Evolutionary conservation across 2,797 vertebrate genomes (phyloP), one percentile per base, ranked within the genome.

Genomic region (Masticophis lateralis): DNA sequence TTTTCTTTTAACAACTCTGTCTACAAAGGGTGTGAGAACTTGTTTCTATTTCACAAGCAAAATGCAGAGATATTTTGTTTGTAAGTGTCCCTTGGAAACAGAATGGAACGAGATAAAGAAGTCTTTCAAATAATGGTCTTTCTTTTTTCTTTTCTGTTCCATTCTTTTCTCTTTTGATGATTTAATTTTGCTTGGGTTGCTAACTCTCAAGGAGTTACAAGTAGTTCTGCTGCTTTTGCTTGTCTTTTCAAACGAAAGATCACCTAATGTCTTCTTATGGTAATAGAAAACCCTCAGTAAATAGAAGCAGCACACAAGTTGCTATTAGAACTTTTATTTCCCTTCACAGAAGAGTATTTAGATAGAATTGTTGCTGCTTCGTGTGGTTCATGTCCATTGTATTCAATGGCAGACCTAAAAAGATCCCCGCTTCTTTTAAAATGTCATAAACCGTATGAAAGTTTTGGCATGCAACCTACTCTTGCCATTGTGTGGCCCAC

Each of bases 11-110:
- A 93, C 97, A 96, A 92, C 93, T 95, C 96, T 83, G 91, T 86
- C 94, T 94, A 93, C 96, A 94, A 86, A 88, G 96, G 95, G 93
- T 94, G 94, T 16, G 88, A 96, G 93, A 95, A 93, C 94, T 96
- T 95, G 0, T 94, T 96, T 95, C 60, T 90, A 96, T 94, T 93
- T 96, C 92, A 89, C 83, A 94, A 95, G 91, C 87, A 96, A 96
- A 97, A 96, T 96, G 92, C 97, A 95, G 91, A 96, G 93, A 90
- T 96, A 96, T 95, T 95, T 97, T 95, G 94, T 94, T 96, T 96
- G 94, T 93, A 95, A 63, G 94, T 94, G 96, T 90, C 93, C 92
- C 96, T 95, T 95, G 94, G 96, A 97, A 94, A n/a, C 86, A 91
- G 87, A 60, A 92, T 61, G 88, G 94, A 95, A 95, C 94, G 90